Percentiles rank a stretch among this genome's conserved stretches.
Conservation (phyloP, 2,113 vertebrate species). For the Cariama cristata region DNA sequence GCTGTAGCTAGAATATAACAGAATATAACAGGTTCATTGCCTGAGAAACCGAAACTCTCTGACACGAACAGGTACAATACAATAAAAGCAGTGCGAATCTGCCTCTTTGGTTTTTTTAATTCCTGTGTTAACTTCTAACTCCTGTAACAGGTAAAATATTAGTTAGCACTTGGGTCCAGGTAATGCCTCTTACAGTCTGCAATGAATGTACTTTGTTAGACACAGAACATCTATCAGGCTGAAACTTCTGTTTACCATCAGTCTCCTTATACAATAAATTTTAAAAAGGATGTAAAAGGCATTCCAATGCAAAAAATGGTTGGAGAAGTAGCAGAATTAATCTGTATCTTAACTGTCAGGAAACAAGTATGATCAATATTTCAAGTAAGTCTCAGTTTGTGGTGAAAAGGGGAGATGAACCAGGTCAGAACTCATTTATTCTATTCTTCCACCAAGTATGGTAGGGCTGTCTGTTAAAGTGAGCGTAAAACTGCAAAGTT, state of each 20-base stretch:
- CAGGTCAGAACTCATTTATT: not conserved
- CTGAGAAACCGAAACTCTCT: not conserved
- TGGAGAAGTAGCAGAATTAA: not conserved
- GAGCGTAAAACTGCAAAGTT: not conserved
- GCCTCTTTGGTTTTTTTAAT: not conserved
- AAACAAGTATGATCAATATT: not conserved
- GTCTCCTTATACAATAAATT: not conserved
- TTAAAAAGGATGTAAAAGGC: not conserved
- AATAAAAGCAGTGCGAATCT: not conserved
- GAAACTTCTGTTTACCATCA: not conserved
- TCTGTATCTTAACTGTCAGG: not conserved
- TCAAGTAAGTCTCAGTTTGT: not conserved
- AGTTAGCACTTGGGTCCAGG: not conserved
- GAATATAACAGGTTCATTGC: not conserved
- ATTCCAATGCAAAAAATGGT: not conserved
- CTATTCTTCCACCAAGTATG: not conserved
- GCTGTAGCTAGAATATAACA: not conserved
- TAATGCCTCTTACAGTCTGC: not conserved
- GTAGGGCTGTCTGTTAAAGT: not conserved
- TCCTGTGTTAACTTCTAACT: not conserved
- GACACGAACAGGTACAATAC: not conserved
- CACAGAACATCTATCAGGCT: not conserved
- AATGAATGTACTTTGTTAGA: not conserved
- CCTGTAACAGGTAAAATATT: not conserved
- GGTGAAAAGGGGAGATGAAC: not conserved